Conservation (phyloP, 2,888 invertebrate species). For the Cephalotes varians region DNA sequence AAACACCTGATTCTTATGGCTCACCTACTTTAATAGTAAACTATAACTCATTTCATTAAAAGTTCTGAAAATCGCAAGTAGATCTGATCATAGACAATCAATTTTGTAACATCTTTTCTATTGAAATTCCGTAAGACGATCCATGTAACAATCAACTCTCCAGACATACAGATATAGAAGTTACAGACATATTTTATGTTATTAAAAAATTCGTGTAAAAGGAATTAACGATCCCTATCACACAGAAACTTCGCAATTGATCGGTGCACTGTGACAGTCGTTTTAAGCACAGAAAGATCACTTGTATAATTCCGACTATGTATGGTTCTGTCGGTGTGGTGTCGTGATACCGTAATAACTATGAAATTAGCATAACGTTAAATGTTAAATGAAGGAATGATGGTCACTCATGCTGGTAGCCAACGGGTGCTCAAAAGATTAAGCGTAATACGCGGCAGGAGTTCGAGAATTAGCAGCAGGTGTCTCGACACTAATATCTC, state of each 20-base stretch:
- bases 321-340: neutral
- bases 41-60: neutral
- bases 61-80: neutral
- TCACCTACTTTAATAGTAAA: neutral
- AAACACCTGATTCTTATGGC: neutral
- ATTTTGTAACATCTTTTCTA: neutral
- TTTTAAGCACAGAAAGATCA: constrained; percentile 40
- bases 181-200: neutral
- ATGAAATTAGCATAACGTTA: constrained; percentile 72
- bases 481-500: constrained; percentile 50
- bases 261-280: neutral
- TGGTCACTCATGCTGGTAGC: constrained; percentile 47
- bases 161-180: neutral
- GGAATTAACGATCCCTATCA: neutral
- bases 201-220: neutral
- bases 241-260: constrained; percentile 41
- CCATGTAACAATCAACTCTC: neutral
- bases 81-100: neutral
- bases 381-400: constrained; percentile 63
- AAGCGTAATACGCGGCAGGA: constrained; percentile 59
- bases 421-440: constrained; percentile 52
- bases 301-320: constrained; percentile 59
- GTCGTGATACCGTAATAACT: constrained; percentile 59
- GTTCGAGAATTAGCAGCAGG: constrained; percentile 46
- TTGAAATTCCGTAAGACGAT: neutral